Conservation (phyloP, 1,140 invertebrate genomes). For the Hirudo medicinalis region DNA sequence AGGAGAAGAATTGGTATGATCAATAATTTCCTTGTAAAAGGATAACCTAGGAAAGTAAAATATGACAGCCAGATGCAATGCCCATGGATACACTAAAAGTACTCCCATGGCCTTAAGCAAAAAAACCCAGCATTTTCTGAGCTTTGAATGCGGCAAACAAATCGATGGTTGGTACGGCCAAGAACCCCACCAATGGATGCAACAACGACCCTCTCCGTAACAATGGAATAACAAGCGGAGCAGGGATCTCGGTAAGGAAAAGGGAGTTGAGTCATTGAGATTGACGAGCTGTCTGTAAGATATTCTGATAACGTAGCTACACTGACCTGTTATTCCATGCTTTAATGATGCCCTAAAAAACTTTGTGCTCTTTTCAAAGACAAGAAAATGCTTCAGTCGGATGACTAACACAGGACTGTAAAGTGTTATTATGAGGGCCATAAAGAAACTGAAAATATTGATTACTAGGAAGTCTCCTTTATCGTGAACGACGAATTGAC, state of each 20-base stretch:
- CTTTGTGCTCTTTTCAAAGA: slow-evolving; percentile 20
- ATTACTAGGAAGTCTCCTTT: slow-evolving; percentile 13
- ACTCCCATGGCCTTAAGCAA: slow-evolving; percentile 12
- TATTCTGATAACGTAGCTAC: slow-evolving; percentile 24
- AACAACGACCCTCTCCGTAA: slow-evolving; percentile 24
- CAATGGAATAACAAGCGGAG: slow-evolving; percentile 23
- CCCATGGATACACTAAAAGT: slow-evolving; percentile 18
- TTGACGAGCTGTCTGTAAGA: slow-evolving; percentile 23
- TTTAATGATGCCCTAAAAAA: slow-evolving; percentile 24
- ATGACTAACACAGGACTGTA: slow-evolving; percentile 21
- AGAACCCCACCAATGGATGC: slow-evolving; percentile 24
- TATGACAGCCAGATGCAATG: slow-evolving; percentile 19
- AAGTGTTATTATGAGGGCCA: slow-evolving; percentile 20
- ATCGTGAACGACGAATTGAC: slow-evolving; percentile 10
- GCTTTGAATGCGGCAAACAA: slow-evolving; percentile 9
- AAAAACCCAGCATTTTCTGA: slow-evolving; percentile 18
- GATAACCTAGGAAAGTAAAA: slow-evolving; percentile 20
- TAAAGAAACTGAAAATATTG: slow-evolving; percentile 15
- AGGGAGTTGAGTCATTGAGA: slow-evolving; percentile 21
- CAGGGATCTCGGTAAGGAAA: slow-evolving; percentile 21
- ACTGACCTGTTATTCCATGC: slow-evolving; percentile 24
- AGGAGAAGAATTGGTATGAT: neutral
- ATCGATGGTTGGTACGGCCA: slow-evolving; percentile 20
- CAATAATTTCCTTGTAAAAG: slow-evolving; percentile 10
- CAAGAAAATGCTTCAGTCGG: slow-evolving; percentile 16